phyloP scores from a whole-genome alignment of 2,113 vertebrate species.

The Actenoides hombroni region DNA sequence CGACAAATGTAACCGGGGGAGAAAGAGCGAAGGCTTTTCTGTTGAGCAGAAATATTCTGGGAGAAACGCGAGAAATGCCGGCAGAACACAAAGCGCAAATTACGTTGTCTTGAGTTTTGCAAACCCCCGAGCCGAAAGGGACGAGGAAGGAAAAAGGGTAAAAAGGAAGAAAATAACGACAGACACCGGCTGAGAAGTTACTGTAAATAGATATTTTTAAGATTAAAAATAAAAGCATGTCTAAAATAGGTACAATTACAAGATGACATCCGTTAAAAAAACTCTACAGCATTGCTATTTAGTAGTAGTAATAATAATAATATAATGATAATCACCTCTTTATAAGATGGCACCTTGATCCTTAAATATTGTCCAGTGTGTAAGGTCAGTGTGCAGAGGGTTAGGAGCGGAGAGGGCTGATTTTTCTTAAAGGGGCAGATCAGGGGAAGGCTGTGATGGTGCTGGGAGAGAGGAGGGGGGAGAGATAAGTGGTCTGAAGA shows the following conservation, averaged over 20 bases:
- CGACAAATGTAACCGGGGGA: neutral
- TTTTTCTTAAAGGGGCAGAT: conserved; percentile 87
- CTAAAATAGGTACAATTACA: neutral
- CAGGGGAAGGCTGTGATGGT: conserved; percentile 59
- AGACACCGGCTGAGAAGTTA: neutral
- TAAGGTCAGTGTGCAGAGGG: conserved; percentile 70
- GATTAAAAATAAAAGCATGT: neutral
- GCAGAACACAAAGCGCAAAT: neutral
- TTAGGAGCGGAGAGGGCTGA: conserved; percentile 65
- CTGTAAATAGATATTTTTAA: neutral
- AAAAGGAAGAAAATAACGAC: neutral
- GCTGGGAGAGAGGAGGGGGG: conserved; percentile 79
- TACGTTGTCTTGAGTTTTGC: neutral
- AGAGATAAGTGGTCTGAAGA: conserved; percentile 94
- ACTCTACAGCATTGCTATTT: neutral
- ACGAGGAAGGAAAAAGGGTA: accelerated
- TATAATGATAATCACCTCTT: conserved; percentile 66
- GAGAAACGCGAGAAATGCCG: neutral
- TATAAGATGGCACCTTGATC: conserved; percentile 75
- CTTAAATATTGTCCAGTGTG: conserved; percentile 71
- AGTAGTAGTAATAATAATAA: neutral
- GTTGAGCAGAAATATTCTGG: neutral
- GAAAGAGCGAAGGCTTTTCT: neutral
- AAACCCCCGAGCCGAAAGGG: neutral
- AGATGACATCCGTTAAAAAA: neutral